Base-by-base conservation (phyloP, 2,888 invertebrate genomes). In the Cremastinae sp. region DNA sequence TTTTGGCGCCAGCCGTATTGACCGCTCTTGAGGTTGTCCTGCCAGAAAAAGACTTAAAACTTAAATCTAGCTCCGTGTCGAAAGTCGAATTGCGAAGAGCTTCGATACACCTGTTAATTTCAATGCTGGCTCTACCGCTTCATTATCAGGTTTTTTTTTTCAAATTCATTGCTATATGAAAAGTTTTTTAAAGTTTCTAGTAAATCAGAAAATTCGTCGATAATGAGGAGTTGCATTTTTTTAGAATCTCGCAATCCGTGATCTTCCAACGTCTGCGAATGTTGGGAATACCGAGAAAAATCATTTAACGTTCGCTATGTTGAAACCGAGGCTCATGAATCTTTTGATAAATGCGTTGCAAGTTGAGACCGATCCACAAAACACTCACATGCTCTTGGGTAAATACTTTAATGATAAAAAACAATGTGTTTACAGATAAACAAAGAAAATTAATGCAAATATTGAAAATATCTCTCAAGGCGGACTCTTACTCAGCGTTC, bases 1-100 rank as follows among this genome's bases (percentile, higher is more conserved):
- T 98, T 16, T 91, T 99, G 39, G 93, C 99, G 10, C 98, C 99
- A 0, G 94, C 95, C 78, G 95, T 97, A 86, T 93, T 99, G 66
- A 93, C 94, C 8, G 98, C 99, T 0, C 89, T 99, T 55, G 98
- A 99, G 90, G 92, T 96, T 55, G 96, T 99, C 14, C 91, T 99
- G 45, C 95, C 96, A 0, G 97, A 97, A 82, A 95, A 95, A 84
- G 96, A 96, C 85, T 91, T 95, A 7, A 95, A 94, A 88, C 91
- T 97, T 53, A 95, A 94, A 83, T 93, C 93, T 39, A 93, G 92
- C 10, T 87, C 91, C 72, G 92, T 94, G 80, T 94, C 95, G 78
- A 94, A 94, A 89, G 92, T 93, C 0, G 96, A 96, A 85, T 90
- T 99, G 74, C 92, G 99, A 77, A 94, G 96, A 83, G 96, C 98